Conservation (phyloP, 64 coral and sea anemone genomes). For the Porites australiensis region DNA sequence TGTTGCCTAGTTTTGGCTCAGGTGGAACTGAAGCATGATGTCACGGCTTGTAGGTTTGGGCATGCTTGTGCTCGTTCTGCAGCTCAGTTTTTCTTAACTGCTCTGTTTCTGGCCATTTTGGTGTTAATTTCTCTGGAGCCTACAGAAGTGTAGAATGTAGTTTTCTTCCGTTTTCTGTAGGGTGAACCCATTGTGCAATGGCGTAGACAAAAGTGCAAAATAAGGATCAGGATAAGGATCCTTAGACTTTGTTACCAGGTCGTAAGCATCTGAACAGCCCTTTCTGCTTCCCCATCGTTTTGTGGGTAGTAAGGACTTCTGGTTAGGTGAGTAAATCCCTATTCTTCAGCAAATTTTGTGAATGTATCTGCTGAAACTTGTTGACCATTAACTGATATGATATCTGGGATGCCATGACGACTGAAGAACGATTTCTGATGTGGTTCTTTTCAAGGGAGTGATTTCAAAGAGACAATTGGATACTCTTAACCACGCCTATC, state of each 20-base stretch:
- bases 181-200: slow-evolving; percentile 28
- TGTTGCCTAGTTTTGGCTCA: neutral
- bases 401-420: slow-evolving; percentile 56
- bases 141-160: slow-evolving; percentile 19
- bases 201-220: slow-evolving; percentile 14
- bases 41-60: slow-evolving; percentile 6
- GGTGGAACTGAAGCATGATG: slow-evolving; percentile 6
- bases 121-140: neutral
- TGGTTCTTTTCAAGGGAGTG: neutral
- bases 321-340: slow-evolving; percentile 49
- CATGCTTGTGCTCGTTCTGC: neutral
- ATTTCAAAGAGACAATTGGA: slow-evolving; percentile 59
- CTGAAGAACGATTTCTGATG: slow-evolving; percentile 14
- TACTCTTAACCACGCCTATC: slow-evolving; percentile 38
- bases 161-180: slow-evolving; percentile 13
- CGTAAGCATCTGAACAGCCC: slow-evolving; percentile 38
- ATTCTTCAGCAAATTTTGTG: slow-evolving; percentile 42
- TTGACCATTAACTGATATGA: slow-evolving; percentile 32
- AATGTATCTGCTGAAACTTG: slow-evolving; percentile 35
- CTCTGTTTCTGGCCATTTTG: neutral
- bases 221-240: neutral
- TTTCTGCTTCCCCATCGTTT: slow-evolving; percentile 54
- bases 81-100: slow-evolving; percentile 14
- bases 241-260: slow-evolving; percentile 18
- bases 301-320: slow-evolving; percentile 53